Conservation (phyloP, 2,888 invertebrate species). For the Cecidostiba fungosa region DNA sequence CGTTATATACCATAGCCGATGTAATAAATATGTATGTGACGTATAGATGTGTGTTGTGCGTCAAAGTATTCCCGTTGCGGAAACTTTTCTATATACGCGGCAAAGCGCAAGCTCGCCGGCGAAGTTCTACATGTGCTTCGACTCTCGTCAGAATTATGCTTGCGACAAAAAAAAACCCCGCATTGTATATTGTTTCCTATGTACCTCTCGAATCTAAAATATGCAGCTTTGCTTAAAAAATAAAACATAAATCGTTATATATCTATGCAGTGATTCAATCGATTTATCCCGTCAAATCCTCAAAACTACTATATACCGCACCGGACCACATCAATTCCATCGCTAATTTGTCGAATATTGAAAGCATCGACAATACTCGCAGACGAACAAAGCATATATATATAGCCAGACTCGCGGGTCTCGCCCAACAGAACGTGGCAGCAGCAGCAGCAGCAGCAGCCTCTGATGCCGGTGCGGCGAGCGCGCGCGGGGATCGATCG, state of each 20-base stretch:
- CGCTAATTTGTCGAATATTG: not conserved
- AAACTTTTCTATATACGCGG: constrained; percentile 2
- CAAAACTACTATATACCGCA: no score
- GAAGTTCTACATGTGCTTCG: not conserved
- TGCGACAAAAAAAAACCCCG: not conserved
- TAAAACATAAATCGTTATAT: no score
- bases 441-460: not conserved
- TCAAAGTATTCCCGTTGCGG: constrained; percentile 18
- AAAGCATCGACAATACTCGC: not conserved
- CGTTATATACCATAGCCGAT: not conserved
- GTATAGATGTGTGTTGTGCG: constrained; percentile 2
- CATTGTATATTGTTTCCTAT: not conserved
- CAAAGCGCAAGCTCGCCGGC: no score
- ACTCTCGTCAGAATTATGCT: not conserved
- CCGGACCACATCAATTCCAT: not conserved
- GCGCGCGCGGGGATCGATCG: constrained; percentile 72
- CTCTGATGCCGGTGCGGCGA: not conserved
- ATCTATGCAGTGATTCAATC: no score
- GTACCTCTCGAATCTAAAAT: not conserved
- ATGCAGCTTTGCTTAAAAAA: no score
- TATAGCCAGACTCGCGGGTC: not conserved
- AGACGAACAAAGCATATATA: not conserved
- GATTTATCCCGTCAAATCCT: no score
- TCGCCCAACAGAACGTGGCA: not conserved
- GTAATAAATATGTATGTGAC: constrained; percentile 23